phyloP scores from a whole-genome alignment of 2,888 invertebrate species.

The Syritta pipiens region DNA sequence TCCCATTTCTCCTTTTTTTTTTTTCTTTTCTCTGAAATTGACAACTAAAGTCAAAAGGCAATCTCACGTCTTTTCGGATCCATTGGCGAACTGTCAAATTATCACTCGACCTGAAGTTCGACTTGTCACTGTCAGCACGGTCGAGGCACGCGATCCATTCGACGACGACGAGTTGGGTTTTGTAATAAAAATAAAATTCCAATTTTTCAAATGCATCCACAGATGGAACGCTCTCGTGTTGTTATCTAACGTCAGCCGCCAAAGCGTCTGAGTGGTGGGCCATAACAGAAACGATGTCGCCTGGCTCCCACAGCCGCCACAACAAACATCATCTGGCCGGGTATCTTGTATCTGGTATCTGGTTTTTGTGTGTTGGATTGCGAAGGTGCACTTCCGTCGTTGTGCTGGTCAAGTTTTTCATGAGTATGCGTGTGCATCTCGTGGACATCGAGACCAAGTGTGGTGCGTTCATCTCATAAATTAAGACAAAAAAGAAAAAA shows the following conservation, averaged over 20 bases:
- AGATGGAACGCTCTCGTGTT: not conserved
- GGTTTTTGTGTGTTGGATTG: constrained; percentile 11
- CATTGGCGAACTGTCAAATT: constrained; percentile 33
- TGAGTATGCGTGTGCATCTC: constrained; percentile 2
- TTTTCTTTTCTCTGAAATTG: too few relatives aligned
- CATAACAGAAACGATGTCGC: constrained; percentile 15
- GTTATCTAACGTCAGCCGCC: constrained; percentile 65
- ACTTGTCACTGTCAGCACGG: constrained; percentile 36
- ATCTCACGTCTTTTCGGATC: not conserved
- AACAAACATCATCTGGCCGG: constrained; percentile 26
- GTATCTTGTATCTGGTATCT: constrained; percentile 34
- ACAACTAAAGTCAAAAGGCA: constrained; percentile 5
- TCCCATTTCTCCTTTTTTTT: too few relatives aligned
- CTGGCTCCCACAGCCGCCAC: constrained; percentile 18
- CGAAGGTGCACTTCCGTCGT: constrained; percentile 47
- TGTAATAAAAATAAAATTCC: constrained; percentile 48
- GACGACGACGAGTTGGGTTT: constrained; percentile 27
- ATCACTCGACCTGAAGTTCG: constrained; percentile 26
- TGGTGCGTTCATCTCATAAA: constrained; percentile 52
- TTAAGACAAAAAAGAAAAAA: constrained; percentile 9
- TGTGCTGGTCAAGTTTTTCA: constrained; percentile 17
- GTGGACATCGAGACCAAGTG: constrained; percentile 3
- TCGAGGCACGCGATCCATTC: constrained; percentile 27
- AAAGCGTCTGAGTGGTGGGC: constrained; percentile 60
- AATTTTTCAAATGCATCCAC: constrained; percentile 36